These are phyloP conservation scores for Pangasianodon hypophthalmus DNA, from an alignment of 2,113 vertebrate genomes.

Conservation along the genomic window DNA sequence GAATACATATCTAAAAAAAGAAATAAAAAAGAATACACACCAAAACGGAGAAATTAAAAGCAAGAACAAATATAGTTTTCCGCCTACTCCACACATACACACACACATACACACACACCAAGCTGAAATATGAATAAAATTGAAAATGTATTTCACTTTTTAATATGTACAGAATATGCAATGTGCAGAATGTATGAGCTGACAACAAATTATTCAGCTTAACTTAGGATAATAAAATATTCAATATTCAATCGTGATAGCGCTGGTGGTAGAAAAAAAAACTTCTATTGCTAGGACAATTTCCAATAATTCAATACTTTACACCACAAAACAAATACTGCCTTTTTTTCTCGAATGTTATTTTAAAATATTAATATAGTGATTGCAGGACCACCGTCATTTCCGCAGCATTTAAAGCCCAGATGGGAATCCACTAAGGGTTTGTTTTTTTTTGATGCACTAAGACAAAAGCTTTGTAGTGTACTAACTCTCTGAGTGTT, in stretches of 20 bases:
- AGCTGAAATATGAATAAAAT: slow-evolving; percentile 15
- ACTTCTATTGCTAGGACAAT: neutral
- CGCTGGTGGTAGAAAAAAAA: neutral
- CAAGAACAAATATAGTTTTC: too few species aligned
- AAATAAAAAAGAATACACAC: neutral
- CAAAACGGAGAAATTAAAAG: neutral
- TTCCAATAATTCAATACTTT: slow-evolving; percentile 13
- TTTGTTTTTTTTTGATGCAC: neutral
- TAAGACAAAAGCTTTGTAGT: slow-evolving; percentile 9
- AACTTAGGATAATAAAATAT: neutral
- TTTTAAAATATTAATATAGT: slow-evolving; percentile 41
- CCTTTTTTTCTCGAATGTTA: slow-evolving; percentile 6
- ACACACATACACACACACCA: neutral
- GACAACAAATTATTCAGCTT: slow-evolving; percentile 2
- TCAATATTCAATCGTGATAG: slow-evolving; percentile 12
- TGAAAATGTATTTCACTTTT: slow-evolving; percentile 16
- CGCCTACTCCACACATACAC: neutral
- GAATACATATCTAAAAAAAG: neutral
- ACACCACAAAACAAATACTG: slow-evolving; percentile 3
- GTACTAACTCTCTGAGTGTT: slow-evolving; percentile 4
- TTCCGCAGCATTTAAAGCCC: slow-evolving; percentile 9
- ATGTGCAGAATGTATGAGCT: slow-evolving; percentile 31
- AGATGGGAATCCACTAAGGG: neutral
- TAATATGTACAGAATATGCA: slow-evolving; percentile 36
- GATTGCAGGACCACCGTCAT: slow-evolving; percentile 12